Evolutionary conservation across 1,140 invertebrate genomes (phyloP).

Genomic region (Delia radicum): DNA sequence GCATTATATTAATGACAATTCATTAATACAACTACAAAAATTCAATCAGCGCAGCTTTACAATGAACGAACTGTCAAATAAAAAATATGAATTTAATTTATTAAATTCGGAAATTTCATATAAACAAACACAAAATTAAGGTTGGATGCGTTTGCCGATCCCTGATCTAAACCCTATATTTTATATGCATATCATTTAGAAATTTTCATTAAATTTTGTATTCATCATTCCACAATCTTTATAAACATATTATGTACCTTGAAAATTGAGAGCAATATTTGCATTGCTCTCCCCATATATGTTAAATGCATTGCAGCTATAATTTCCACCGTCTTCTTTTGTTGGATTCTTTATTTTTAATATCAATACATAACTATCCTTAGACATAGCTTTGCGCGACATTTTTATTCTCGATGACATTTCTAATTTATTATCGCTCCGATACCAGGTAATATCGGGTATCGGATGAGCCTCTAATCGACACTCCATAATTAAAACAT

Average conservation of each 20-base stretch:
- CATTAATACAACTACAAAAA: too few relatives aligned
- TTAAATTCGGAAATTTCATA: too few relatives aligned
- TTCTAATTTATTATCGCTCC: slow-evolving; percentile 78
- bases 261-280: slow-evolving; percentile 99
- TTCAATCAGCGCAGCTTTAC: too few relatives aligned
- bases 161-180: too few relatives aligned
- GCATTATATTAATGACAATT: too few relatives aligned
- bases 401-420: slow-evolving; percentile 83
- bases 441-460: slow-evolving; percentile 95
- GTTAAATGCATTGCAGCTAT: slow-evolving; percentile 98
- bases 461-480: slow-evolving; percentile 90
- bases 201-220: too few relatives aligned
- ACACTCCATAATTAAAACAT: slow-evolving; percentile 93
- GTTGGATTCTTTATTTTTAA: slow-evolving; percentile 93
- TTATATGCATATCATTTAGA: too few relatives aligned
- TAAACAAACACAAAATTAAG: too few relatives aligned
- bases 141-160: too few relatives aligned
- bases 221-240: not conserved
- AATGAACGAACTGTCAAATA: too few relatives aligned
- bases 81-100: too few relatives aligned
- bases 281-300: slow-evolving; percentile 98
- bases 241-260: slow-evolving; percentile 68
- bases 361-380: slow-evolving; percentile 87
- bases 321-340: slow-evolving; percentile 94
- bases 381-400: slow-evolving; percentile 78